Evolutionary conservation across 2,113 vertebrate genomes (phyloP).

Genomic region (Sceloporus tristichus): DNA sequence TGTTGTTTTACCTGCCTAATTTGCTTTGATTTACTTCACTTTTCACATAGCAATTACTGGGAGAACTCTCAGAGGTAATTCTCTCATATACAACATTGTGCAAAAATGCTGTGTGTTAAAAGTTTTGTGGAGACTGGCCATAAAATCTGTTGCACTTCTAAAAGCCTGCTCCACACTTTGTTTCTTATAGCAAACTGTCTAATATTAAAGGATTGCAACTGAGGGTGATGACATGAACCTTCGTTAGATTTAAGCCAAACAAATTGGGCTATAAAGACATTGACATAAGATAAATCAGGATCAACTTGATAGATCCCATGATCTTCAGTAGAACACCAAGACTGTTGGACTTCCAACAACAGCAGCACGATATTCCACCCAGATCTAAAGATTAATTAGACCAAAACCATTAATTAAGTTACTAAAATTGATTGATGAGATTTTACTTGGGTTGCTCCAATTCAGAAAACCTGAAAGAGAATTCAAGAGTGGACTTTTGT

Average conservation of each 20-base stretch:
- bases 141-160: background rate
- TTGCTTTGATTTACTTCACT: slow-evolving; percentile 72
- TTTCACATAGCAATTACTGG: slow-evolving; percentile 90
- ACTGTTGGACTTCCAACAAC: too few relatives aligned
- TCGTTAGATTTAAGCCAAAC: too few relatives aligned
- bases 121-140: background rate
- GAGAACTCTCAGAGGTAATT: slow-evolving; percentile 97
- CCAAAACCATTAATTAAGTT: too few relatives aligned
- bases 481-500: too few relatives aligned
- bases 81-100: slow-evolving; percentile 49
- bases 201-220: background rate
- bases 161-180: background rate
- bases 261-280: too few relatives aligned
- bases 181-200: background rate
- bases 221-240: background rate
- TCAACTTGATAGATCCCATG: too few relatives aligned
- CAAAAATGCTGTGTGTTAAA: background rate
- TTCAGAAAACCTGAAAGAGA: too few relatives aligned
- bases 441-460: too few relatives aligned
- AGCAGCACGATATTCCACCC: background rate
- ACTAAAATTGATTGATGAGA: too few relatives aligned
- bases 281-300: too few relatives aligned
- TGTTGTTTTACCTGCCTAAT: slow-evolving; percentile 56
- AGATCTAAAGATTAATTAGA: background rate
- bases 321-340: too few relatives aligned